Conservation (phyloP, 2,797 vertebrate species). For the Miichthys miiuy region DNA sequence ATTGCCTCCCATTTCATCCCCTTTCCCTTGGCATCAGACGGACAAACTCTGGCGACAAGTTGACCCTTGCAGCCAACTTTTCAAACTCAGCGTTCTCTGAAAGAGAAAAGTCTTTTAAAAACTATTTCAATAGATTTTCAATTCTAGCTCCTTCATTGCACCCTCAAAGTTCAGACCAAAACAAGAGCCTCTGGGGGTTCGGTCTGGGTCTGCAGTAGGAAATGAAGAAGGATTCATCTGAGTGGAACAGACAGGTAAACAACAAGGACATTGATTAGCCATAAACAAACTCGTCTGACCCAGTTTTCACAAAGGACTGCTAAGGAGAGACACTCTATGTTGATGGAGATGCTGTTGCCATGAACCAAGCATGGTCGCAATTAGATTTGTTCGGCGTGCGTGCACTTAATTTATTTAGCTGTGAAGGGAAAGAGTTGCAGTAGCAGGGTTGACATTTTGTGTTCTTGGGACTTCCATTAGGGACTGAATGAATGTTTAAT, state of each 20-base stretch:
- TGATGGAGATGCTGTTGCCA: conserved; percentile 31
- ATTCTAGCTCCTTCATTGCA: conserved; percentile 1
- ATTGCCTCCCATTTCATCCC: conserved; percentile 20
- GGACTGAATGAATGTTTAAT: conserved; percentile 16
- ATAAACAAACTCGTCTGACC: conserved; percentile 66
- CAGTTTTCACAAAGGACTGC: conserved; percentile 49
- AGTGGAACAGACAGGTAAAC: conserved; percentile 62
- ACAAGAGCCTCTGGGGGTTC: conserved; percentile 22
- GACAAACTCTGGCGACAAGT: background rate
- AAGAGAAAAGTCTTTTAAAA: conserved; percentile 8
- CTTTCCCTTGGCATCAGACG: conserved; percentile 19
- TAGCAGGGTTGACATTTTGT: conserved; percentile 12
- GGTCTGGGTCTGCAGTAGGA: conserved; percentile 38
- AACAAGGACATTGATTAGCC: conserved; percentile 62
- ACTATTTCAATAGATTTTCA: conserved; percentile 56
- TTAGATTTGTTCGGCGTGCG: conserved; percentile 27
- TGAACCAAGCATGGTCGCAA: conserved; percentile 23
- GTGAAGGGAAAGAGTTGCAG: conserved; percentile 4
- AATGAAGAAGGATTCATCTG: conserved; percentile 36
- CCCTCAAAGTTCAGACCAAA: conserved; percentile 38
- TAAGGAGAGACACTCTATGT: conserved; percentile 2
- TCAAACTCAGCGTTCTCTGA: conserved; percentile 17
- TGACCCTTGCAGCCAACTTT: conserved; percentile 20
- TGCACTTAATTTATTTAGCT: conserved; percentile 33
- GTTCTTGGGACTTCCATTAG: conserved; percentile 33